phyloP scores from a whole-genome alignment of 2,888 invertebrate species.

The Agonopterix arenella region DNA sequence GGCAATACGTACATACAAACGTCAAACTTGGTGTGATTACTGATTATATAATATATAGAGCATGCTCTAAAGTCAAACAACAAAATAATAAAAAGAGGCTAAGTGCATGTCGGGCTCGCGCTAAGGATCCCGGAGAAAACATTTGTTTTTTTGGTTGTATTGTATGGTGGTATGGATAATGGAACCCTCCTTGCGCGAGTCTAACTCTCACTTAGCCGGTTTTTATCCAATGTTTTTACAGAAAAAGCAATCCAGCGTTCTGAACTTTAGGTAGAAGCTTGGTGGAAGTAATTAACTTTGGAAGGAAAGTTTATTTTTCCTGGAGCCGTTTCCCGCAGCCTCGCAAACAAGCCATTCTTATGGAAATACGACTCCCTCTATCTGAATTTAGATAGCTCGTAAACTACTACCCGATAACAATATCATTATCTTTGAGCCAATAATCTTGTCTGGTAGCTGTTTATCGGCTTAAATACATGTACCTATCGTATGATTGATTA shows the following conservation, averaged over 20 bases:
- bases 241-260: constrained; percentile 3
- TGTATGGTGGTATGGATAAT: too few species aligned
- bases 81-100: too few species aligned
- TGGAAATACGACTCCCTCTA: constrained; percentile 38
- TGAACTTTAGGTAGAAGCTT: constrained; percentile 16
- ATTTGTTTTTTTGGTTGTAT: too few species aligned
- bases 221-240: constrained; percentile 8
- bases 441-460: constrained; percentile 14
- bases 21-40: too few species aligned
- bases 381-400: constrained; percentile 36
- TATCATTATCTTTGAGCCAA: constrained; percentile 16
- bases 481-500: constrained; percentile 30
- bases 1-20: too few species aligned
- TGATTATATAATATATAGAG: too few species aligned
- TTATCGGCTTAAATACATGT: constrained; percentile 16
- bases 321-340: constrained; percentile 24
- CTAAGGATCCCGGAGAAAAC: too few species aligned
- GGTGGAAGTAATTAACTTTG: constrained; percentile 38
- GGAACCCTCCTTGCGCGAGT: too few species aligned
- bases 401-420: constrained; percentile 29
- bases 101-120: too few species aligned
- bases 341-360: constrained; percentile 49
- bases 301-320: constrained; percentile 37
- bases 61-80: too few species aligned
- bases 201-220: too few species aligned